Evolutionary conservation across 2,113 vertebrate species (phyloP).

Genomic region (Melanostigma gelatinosum): DNA sequence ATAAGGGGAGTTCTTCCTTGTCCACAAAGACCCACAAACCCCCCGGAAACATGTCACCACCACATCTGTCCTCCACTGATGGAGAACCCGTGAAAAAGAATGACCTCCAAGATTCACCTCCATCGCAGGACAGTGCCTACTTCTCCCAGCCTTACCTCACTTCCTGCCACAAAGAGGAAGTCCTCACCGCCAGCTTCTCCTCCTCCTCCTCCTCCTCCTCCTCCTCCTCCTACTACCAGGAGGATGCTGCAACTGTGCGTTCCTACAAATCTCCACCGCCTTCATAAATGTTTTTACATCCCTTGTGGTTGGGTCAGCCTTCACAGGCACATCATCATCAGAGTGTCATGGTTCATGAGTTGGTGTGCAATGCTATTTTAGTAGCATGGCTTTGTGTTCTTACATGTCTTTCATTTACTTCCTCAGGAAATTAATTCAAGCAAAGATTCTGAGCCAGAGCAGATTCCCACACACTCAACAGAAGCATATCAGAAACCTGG

Average conservation of each 20-base stretch:
- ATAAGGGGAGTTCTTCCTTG: slow-evolving; percentile 55
- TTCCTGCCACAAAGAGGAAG: slow-evolving; percentile 34
- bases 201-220: background rate
- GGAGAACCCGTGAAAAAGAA: slow-evolving; percentile 12
- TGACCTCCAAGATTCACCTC: slow-evolving; percentile 53
- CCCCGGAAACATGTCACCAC: background rate
- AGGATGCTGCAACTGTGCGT: slow-evolving; percentile 56
- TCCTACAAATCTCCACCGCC: background rate
- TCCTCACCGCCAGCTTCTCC: background rate
- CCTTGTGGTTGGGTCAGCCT: background rate
- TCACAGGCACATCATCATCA: background rate
- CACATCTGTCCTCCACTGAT: background rate
- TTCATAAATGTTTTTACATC: background rate
- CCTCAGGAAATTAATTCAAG: slow-evolving; percentile 57
- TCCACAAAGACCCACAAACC: background rate
- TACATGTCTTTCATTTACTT: background rate
- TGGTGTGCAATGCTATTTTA: background rate
- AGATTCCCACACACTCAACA: slow-evolving; percentile 28
- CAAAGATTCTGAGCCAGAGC: slow-evolving; percentile 17
- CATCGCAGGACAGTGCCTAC: slow-evolving; percentile 78
- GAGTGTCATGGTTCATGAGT: background rate
- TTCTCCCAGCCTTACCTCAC: slow-evolving; percentile 65
- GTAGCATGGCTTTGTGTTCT: background rate
- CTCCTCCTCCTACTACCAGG: background rate
- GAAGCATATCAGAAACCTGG: slow-evolving; percentile 29